phyloP scores from a whole-genome alignment of 2,888 invertebrate species.

The Cryptocheilus praepositus region DNA sequence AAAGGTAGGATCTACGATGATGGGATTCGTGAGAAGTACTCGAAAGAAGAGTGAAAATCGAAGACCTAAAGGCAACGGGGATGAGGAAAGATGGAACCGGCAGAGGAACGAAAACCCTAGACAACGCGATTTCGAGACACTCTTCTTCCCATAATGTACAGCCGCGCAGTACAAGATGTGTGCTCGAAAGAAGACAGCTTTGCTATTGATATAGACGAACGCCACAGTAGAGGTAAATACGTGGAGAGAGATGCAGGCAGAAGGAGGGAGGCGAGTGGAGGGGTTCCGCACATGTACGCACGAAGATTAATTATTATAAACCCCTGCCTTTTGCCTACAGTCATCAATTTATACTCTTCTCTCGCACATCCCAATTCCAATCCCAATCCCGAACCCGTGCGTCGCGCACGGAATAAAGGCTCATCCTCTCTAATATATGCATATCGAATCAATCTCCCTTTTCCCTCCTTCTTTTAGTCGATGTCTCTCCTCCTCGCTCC shows the following conservation, averaged over 20 bases:
- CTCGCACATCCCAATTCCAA: slow-evolving; percentile 63
- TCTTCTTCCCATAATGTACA: no score
- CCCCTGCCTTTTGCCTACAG: slow-evolving; percentile 72
- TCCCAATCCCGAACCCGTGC: slow-evolving; percentile 60
- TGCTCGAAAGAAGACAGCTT: not conserved
- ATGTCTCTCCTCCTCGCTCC: slow-evolving; percentile 26
- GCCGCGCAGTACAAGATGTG: not conserved
- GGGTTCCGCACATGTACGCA: slow-evolving; percentile 44
- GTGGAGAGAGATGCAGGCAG: not conserved
- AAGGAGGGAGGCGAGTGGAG: slow-evolving; percentile 2
- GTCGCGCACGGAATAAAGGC: slow-evolving; percentile 66
- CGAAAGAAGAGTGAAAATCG: slow-evolving; percentile 2
- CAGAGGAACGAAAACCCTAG: no score
- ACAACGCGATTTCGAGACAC: no score
- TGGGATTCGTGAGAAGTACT: slow-evolving; percentile 24
- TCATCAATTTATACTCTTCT: slow-evolving; percentile 72
- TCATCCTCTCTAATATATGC: slow-evolving; percentile 75
- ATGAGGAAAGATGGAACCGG: not conserved
- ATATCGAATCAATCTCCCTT: slow-evolving; percentile 73
- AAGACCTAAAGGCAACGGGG: not conserved
- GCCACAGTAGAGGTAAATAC: not conserved
- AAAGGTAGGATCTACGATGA: slow-evolving; percentile 18
- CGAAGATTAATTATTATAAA: slow-evolving; percentile 75
- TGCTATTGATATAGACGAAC: not conserved
- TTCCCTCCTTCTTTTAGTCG: slow-evolving; percentile 32